These are phyloP conservation scores for Nomada flava DNA, from an alignment of 2,888 invertebrate genomes.

Conservation along the genomic window DNA sequence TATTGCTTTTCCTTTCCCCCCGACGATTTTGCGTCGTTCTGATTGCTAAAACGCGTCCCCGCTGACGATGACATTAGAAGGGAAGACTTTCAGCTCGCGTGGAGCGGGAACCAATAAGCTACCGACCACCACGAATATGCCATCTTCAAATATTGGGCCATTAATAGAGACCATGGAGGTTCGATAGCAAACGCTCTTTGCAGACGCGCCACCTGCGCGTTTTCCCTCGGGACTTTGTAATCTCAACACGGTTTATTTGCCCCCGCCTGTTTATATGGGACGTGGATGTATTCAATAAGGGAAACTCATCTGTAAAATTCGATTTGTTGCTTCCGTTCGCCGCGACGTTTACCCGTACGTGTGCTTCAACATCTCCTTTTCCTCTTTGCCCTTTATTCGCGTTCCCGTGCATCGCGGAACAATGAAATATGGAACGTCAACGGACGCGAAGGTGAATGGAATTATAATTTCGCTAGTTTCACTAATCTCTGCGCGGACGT, in stretches of 20 bases:
- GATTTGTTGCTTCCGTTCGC: slow-evolving; percentile 75
- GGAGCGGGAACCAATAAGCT: slow-evolving; percentile 75
- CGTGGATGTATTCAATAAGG: slow-evolving; percentile 81
- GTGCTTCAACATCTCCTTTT: slow-evolving; percentile 30
- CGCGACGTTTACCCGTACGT: slow-evolving; percentile 26
- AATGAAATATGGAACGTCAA: slow-evolving; percentile 23
- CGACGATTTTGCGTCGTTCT: background rate
- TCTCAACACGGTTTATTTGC: slow-evolving; percentile 83
- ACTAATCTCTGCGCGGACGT: background rate
- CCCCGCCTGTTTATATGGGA: slow-evolving; percentile 73
- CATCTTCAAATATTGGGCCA: slow-evolving; percentile 83
- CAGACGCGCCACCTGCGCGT: slow-evolving; percentile 77
- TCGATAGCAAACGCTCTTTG: slow-evolving; percentile 76
- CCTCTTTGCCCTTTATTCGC: slow-evolving; percentile 46
- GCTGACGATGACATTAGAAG: slow-evolving; percentile 20
- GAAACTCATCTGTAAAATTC: slow-evolving; percentile 83
- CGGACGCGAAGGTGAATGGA: background rate
- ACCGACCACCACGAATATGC: slow-evolving; percentile 77
- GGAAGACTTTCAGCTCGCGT: slow-evolving; percentile 38
- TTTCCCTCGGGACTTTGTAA: slow-evolving; percentile 82
- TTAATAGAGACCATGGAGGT: slow-evolving; percentile 82
- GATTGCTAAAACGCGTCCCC: background rate
- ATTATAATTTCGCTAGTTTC: background rate
- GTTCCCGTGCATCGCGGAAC: background rate
- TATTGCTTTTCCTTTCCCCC: slow-evolving; percentile 3